These are phyloP conservation scores for Maccullochella peelii DNA, from an alignment of 2,113 vertebrate genomes.

Conservation along the genomic window DNA sequence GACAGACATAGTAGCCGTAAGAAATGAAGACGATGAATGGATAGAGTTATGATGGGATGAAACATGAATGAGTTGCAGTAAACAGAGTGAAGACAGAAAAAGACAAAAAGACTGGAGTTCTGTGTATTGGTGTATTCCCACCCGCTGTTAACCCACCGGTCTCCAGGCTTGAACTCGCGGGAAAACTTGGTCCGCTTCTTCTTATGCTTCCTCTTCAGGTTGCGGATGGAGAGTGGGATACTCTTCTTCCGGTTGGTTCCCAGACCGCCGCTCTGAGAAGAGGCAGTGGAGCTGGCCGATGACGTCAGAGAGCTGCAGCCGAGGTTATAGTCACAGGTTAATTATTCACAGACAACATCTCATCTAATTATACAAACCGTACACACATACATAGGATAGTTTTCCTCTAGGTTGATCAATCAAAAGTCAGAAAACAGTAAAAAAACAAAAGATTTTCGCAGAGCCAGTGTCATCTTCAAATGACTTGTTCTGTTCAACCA, in stretches of 20 bases:
- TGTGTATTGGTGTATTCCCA: not conserved
- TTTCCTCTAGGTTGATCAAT: not conserved
- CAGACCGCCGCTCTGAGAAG: conserved; percentile 92
- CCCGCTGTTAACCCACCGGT: conserved; percentile 85
- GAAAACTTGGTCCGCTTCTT: conserved; percentile 97
- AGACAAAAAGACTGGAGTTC: not conserved
- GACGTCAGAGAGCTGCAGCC: conserved; percentile 91
- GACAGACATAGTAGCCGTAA: not conserved
- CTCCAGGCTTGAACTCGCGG: conserved; percentile 94
- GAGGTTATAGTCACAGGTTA: not conserved
- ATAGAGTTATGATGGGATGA: not conserved
- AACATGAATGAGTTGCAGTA: not conserved
- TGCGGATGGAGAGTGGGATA: conserved; percentile 96
- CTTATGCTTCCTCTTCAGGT: conserved; percentile 98
- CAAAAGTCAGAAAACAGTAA: not conserved
- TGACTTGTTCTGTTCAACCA: not conserved
- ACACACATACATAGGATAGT: not conserved
- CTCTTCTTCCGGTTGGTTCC: conserved; percentile 92
- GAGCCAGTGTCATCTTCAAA: no score
- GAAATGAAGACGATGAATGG: not conserved
- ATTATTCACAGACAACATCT: not conserved
- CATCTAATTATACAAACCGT: not conserved
- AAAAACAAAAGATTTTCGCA: not conserved
- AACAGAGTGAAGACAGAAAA: not conserved
- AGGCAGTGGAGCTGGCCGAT: conserved; percentile 96